phyloP scores from a whole-genome alignment of 2,113 vertebrate species.

The Hypocryptadius cinnamomeus region DNA sequence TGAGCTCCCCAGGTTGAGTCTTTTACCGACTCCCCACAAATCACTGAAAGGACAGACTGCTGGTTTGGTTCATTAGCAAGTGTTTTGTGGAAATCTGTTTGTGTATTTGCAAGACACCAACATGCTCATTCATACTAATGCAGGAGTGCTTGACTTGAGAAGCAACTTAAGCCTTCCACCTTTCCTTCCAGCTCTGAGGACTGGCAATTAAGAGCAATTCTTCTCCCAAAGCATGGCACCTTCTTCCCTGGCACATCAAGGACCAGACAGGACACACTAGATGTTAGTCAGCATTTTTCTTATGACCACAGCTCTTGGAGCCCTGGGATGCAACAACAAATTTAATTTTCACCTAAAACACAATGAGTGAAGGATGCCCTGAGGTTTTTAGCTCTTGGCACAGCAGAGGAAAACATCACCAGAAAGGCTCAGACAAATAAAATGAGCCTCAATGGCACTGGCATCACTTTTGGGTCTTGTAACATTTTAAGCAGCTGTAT shows the following conservation, averaged over 20 bases:
- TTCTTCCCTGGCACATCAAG: background rate
- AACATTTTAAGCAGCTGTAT: background rate
- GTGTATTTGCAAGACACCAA: background rate
- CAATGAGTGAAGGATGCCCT: background rate
- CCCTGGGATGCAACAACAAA: background rate
- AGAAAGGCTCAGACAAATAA: background rate
- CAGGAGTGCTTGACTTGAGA: background rate
- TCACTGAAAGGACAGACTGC: background rate
- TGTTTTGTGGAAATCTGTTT: background rate
- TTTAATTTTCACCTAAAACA: slow-evolving; percentile 6
- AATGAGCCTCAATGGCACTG: background rate
- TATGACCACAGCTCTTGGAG: background rate
- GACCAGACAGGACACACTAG: background rate
- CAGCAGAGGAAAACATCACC: background rate
- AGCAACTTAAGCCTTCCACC: background rate
- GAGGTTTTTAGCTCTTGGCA: background rate
- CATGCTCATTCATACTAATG: background rate
- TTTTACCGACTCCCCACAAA: background rate
- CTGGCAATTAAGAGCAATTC: background rate
- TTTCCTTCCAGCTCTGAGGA: background rate
- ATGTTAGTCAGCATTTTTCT: background rate
- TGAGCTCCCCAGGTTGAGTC: background rate
- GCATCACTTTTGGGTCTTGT: background rate
- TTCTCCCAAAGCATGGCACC: background rate
- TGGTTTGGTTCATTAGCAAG: background rate